A percentile compares a stretch with the other conserved stretches of the same genome.
Conservation (phyloP, 92 coral and sea anemone species). For the Porites divaricata region DNA sequence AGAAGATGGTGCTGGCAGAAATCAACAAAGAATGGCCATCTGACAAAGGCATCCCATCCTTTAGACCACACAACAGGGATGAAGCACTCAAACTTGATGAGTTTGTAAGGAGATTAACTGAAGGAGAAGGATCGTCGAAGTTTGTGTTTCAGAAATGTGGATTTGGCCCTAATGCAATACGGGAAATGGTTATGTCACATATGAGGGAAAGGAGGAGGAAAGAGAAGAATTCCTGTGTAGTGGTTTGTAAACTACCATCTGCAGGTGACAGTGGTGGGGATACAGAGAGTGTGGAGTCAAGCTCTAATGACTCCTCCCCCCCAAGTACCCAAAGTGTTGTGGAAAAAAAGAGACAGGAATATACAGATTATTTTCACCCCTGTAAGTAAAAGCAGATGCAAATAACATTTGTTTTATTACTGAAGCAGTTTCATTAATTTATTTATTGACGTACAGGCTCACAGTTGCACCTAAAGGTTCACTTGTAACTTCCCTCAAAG, state of each 20-base stretch:
- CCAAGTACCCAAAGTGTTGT: constrained; percentile 27
- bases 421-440: constrained; percentile 14
- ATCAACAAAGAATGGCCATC: constrained; percentile 9
- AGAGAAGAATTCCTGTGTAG: neutral
- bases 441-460: constrained; percentile 13
- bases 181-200: constrained; percentile 33
- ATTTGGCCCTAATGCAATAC: constrained; percentile 29
- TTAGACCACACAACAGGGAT: constrained; percentile 5
- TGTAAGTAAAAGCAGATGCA: constrained; percentile 30
- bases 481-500: neutral
- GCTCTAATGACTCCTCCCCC: constrained; percentile 21
- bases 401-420: constrained; percentile 24
- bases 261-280: constrained; percentile 24
- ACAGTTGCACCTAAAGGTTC: constrained; percentile 15
- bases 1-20: constrained; percentile 30
- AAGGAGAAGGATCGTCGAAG: constrained; percentile 10
- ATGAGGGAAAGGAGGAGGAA: constrained; percentile 10
- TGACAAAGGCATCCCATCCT: constrained; percentile 9
- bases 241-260: neutral
- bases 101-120: constrained; percentile 22
- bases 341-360: constrained; percentile 16
- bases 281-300: constrained; percentile 26
- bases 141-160: constrained; percentile 3
- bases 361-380: constrained; percentile 27
- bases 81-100: neutral